Conservation (phyloP, 2,797 vertebrate species). For the Loriculus beryllinus region DNA sequence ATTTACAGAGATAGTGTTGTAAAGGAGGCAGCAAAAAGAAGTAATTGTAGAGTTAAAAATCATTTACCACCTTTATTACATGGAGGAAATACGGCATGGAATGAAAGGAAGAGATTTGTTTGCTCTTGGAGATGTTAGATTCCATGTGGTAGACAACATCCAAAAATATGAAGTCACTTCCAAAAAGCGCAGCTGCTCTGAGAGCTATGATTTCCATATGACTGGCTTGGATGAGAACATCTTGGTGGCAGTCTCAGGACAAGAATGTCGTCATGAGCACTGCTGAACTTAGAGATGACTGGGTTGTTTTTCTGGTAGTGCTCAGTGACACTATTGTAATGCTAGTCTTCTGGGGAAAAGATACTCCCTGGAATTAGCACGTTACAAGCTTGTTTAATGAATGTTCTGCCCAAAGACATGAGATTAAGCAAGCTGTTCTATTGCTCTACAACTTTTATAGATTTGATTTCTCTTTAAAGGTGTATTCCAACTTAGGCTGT, state of each 20-base stretch:
- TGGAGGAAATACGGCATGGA: constrained; percentile 30
- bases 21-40: background rate
- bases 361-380: constrained; percentile 7
- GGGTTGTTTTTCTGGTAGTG: constrained; percentile 45
- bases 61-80: background rate
- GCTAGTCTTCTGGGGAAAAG: background rate
- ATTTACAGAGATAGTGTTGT: background rate
- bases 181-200: constrained; percentile 63
- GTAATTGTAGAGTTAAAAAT: constrained; percentile 8
- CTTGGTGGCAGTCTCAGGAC: constrained; percentile 20
- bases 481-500: background rate
- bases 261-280: constrained; percentile 21
- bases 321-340: constrained; percentile 24
- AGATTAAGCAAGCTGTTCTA: background rate
- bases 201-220: constrained; percentile 48
- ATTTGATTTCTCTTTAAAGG: background rate
- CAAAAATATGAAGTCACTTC: constrained; percentile 56
- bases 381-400: background rate
- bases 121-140: constrained; percentile 53
- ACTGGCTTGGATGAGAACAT: constrained; percentile 23
- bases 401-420: background rate
- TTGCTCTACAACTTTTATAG: background rate
- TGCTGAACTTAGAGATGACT: constrained; percentile 16
- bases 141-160: constrained; percentile 36
- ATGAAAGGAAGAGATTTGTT: constrained; percentile 61